Conservation (phyloP, 2,797 vertebrate genomes). For the Enteromius anoplus region DNA sequence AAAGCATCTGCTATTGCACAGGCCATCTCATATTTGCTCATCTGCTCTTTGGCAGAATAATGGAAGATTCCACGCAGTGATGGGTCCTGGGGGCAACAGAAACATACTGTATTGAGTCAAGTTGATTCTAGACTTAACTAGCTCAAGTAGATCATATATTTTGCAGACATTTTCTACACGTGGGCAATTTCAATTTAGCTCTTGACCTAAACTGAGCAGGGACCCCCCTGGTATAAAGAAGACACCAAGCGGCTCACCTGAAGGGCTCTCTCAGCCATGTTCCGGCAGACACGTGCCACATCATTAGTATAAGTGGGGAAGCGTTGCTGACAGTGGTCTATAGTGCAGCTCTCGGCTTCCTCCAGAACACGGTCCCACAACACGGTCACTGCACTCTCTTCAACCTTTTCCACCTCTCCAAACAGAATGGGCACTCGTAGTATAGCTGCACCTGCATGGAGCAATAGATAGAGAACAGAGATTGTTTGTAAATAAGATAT, state of each 20-base stretch:
- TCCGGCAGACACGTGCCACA: conserved; percentile 88
- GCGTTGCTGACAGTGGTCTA: conserved; percentile 92
- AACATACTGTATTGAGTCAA: background rate
- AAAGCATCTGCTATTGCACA: conserved; percentile 92
- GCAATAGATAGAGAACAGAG: background rate
- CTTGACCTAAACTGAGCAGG: background rate
- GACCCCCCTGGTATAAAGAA: no score
- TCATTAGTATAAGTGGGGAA: conserved; percentile 91
- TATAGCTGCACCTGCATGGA: conserved; percentile 80
- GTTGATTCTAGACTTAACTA: conserved; percentile 1
- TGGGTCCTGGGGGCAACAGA: conserved; percentile 77
- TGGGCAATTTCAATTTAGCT: background rate
- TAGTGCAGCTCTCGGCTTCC: conserved; percentile 81
- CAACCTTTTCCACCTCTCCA: conserved; percentile 88
- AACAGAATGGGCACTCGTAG: conserved; percentile 91
- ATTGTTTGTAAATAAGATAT: background rate
- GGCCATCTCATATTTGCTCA: conserved; percentile 96
- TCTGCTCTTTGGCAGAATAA: conserved; percentile 92
- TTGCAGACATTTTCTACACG: background rate
- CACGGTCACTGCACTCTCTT: conserved; percentile 90
- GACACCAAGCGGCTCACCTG: conserved; percentile 66
- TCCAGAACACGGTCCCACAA: conserved; percentile 90
- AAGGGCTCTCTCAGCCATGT: conserved; percentile 82
- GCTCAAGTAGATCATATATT: background rate
- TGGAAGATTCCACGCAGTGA: conserved; percentile 91